Evolutionary conservation across 2,888 invertebrate genomes (phyloP).

Genomic region (Pegoplata infirma): DNA sequence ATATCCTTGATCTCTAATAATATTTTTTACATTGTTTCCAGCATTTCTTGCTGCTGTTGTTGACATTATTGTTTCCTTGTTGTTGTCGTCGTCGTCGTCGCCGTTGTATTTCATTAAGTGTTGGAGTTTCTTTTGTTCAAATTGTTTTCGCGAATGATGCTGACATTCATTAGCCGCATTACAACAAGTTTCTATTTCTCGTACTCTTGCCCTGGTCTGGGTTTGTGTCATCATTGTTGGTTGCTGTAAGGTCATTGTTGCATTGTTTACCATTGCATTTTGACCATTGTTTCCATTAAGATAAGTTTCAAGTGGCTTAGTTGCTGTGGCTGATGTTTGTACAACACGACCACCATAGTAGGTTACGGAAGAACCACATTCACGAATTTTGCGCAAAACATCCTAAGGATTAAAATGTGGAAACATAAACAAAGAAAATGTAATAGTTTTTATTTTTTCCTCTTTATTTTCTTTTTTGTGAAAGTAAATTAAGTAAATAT

Average conservation of each 20-base stretch:
- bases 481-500: no score
- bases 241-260: conserved; percentile 71
- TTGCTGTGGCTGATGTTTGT: conserved; percentile 75
- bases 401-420: conserved; percentile 81
- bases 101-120: conserved; percentile 27
- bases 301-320: conserved; percentile 77
- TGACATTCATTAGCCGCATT: conserved; percentile 64
- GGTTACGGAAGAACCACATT: conserved; percentile 92
- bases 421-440: no score
- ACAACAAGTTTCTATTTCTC: conserved; percentile 77
- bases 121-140: conserved; percentile 64
- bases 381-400: conserved; percentile 90
- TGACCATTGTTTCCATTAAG: conserved; percentile 75
- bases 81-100: conserved; percentile 4
- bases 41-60: conserved; percentile 8
- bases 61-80: neutral
- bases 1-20: conserved; percentile 22
- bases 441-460: no score
- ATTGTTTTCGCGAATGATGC: conserved; percentile 19
- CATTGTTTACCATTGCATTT: conserved; percentile 75
- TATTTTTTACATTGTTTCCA: conserved; percentile 21
- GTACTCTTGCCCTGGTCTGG: conserved; percentile 72
- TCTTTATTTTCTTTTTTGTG: no score
- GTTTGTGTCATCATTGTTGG: conserved; percentile 72
- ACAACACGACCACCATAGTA: conserved; percentile 92